These are phyloP conservation scores for Drosophila simulans DNA, from an alignment of 1,140 invertebrate species.

Conservation along the genomic window DNA sequence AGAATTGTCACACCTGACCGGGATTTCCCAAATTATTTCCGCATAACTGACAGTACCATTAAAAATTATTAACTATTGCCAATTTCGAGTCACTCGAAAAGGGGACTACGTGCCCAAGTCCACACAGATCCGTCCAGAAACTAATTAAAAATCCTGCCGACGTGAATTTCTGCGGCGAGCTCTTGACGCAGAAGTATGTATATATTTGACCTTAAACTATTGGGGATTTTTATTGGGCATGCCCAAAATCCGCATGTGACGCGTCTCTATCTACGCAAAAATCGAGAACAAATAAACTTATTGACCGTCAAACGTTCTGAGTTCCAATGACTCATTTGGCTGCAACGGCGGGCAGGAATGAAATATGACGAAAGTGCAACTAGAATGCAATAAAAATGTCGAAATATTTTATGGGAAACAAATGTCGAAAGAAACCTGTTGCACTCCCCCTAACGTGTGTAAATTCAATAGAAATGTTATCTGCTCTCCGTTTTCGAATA, in stretches of 20 bases:
- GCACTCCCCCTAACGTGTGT: not conserved
- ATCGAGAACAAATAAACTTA: conserved; percentile 17
- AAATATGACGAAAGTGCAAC: conserved; percentile 55
- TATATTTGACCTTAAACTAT: conserved; percentile 31
- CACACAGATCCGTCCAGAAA: conserved; percentile 46
- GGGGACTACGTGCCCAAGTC: conserved; percentile 57
- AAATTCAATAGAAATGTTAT: conserved; percentile 75
- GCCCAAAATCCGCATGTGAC: conserved; percentile 36
- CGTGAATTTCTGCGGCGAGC: conserved; percentile 7
- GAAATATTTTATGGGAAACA: conserved; percentile 63
- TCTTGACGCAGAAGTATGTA: conserved; percentile 21
- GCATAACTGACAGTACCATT: conserved; percentile 22
- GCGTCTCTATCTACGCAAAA: conserved; percentile 37
- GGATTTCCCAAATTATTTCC: conserved; percentile 32
- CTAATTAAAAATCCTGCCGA: conserved; percentile 37
- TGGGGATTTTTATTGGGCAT: conserved; percentile 58
- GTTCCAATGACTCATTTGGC: conserved; percentile 62
- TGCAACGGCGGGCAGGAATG: conserved; percentile 4
- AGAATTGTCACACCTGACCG: not conserved
- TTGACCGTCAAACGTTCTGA: conserved; percentile 52
- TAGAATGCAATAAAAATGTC: conserved; percentile 72
- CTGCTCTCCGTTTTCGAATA: conserved; percentile 17
- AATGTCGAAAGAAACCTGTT: conserved; percentile 62
- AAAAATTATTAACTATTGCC: conserved; percentile 13
- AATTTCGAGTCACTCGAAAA: conserved; percentile 27